Base-by-base conservation (phyloP, 2,888 invertebrate genomes). In the Hecatera dysodea region DNA sequence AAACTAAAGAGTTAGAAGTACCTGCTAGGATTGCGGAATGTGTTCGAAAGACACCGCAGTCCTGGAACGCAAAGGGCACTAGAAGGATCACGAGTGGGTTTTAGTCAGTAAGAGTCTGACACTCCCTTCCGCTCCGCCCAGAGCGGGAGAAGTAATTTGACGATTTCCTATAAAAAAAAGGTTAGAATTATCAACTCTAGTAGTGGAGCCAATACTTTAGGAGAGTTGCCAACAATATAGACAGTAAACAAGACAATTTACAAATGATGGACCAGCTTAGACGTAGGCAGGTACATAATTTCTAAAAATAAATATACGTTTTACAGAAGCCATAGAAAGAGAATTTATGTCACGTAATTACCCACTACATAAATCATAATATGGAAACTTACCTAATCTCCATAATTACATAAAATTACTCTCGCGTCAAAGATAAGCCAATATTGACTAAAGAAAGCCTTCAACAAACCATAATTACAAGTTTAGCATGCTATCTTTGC, bases 311-410 rank as follows among this genome's bases (percentile, higher is more conserved):
- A 39, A 0, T 24, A n/a, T 27, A 19, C 6, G 22, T 48, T 46
- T n/a, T 29, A 59, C 57, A 69, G 61, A 61, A 78, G 57, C 53
- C 27, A 64, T 29, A 39, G 33, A 48, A 50, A 42, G 4, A 9
- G 19, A 46, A 27, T 57, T 29, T 27, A 53, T 29, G 36, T 63
- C 44, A 15, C 36, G 24, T 55, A 63, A 59, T 61, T 50, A 72
- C 78, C 72, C 22, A 39, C 36, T 3, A 0, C 50, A 55, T 57
- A 67, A 65, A 72, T 67, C 48, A 64, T n/a, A 62, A 64, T n/a
- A 62, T 81, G 81, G 81, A 77, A 80, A 73, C 29, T 62, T 69
- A 73, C 79, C 44, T 73, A 72, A 80, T 80, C 77, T 48, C 39
- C 24, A 48, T 50, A 11, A 68, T 68, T 56, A 66, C 48, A 15